A percentile compares a stretch with the other conserved stretches of the same genome.
phyloP scores from a whole-genome alignment of 2,888 invertebrate genomes.

The Neoitamus cyanurus region DNA sequence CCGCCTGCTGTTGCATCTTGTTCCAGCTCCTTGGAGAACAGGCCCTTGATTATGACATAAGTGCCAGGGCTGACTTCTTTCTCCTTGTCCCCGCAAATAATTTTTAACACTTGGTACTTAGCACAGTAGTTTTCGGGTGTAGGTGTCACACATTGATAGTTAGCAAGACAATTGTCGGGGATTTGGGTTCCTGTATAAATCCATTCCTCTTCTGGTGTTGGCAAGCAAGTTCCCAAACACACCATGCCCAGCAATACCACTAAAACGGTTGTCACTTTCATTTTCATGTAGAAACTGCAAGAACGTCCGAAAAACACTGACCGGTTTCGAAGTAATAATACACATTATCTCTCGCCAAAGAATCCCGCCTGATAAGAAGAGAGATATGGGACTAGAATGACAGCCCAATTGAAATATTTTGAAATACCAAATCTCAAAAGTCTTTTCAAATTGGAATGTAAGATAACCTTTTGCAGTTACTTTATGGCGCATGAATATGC shows the following conservation, averaged over 20 bases:
- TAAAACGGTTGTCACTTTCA: background rate
- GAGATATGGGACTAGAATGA: background rate
- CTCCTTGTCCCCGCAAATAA: background rate
- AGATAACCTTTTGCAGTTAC: background rate
- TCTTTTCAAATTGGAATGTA: background rate
- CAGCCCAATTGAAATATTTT: background rate
- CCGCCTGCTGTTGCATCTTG: constrained; percentile 54
- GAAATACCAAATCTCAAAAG: background rate
- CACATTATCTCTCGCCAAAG: background rate
- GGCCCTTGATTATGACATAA: background rate
- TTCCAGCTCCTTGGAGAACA: constrained; percentile 34
- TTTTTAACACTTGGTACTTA: background rate
- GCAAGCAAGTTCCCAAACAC: background rate
- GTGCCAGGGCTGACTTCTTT: background rate
- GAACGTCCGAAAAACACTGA: background rate
- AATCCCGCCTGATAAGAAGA: background rate
- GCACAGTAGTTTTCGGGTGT: background rate
- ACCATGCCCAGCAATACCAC: background rate
- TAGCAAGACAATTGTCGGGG: background rate
- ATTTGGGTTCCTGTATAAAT: background rate
- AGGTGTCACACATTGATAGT: background rate
- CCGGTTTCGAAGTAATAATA: background rate
- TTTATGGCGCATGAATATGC: background rate
- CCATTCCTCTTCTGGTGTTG: background rate
- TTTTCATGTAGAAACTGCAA: background rate